Base-by-base conservation (phyloP, 2,797 vertebrate species). In the Sparidentex hasta region DNA sequence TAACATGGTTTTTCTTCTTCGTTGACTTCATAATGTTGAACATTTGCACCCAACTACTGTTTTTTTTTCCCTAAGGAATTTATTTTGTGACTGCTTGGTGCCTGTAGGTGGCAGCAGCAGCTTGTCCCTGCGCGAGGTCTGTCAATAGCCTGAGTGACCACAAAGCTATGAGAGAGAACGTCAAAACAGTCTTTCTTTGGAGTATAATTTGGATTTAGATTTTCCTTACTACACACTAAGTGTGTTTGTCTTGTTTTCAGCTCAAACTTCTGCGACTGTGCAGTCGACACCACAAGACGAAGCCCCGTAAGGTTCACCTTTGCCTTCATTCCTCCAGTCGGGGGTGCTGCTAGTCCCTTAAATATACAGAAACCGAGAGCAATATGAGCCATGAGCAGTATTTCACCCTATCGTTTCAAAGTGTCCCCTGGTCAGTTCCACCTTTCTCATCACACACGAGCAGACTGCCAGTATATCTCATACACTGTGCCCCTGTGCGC, bases 71-170 rank as follows among this genome's bases (percentile, higher is more conserved):
- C 0, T 2, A 7, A 16, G 11, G 11, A 65, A 38, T 65, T 41
- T 6, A 6, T 14, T 5, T 16, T 5, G 21, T 74, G 44, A 38
- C 46, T 23, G 1, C 52, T 46, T 61, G 1, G 1, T 21, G 16
- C 91, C 94, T 88, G 65, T 70, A 92, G 94, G 69, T 85, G 93
- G 93, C 91, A 91, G 89, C 85, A 87, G 8, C 70, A 58, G 43
- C 54, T 81, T 57, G 51, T 41, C 43, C 72, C 8, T 33, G 0
- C 41, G 33, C 18, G 6, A 52, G 2, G 16, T 56, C 17, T 29
- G 51, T 16, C 21, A n/a, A 55, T 51, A 48, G 3, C 11, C 29
- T 11, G 1, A 47, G 4, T 44, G 5, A 54, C 21, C 13, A 43
- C 14, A 65, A 17, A 62, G 16, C 41, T 23, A 17, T 5, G 27